Evolutionary conservation across 1,140 invertebrate species (phyloP), one percentile per base, ranked within the genome.

Genomic region (Drosophila pseudoobscura): DNA sequence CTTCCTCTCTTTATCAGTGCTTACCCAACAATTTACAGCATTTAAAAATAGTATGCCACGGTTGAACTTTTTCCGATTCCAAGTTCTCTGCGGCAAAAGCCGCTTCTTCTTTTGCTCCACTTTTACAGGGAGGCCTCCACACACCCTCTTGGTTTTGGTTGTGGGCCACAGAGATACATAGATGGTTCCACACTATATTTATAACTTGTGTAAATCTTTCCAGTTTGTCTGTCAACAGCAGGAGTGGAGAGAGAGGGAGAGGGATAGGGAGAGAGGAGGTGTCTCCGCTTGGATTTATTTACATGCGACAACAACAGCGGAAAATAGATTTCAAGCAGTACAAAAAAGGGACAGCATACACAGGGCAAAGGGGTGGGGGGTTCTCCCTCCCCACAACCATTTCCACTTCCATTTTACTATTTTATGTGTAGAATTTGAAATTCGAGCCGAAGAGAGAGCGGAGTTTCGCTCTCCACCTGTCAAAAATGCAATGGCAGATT

Each of bases 401-500:
- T 15, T 15, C 0, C n/a, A 53, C 41, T 44, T 44, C 15, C 15
- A 17, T 50, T 22, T 29, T 29, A 1, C 11, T 1, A 44, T 17
- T 43, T 55, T 54, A 39, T 43, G 49, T 51, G 15, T 22, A 31
- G 13, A 61, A 65, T 75, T 75, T 74, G 80, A 75, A 80, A 85
- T 87, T 74, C 47, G 80, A 85, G 59, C 60, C 39, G 73, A 11
- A n/a, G 15, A 11, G 6, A 31, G 43, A 47, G 15, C 2, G 60
- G 26, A 31, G 65, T 9, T 58, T 45, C 17, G 53, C 22, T n/a
- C 5, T 26, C 50, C 44, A 35, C 66, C 49, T 43, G 64, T 45
- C 57, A 51, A 51, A 75, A 53, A 75, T 85, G 82, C 73, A 85
- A 75, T 78, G 77, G 64, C 63, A 75, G 64, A 78, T 82, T 82